A percentile compares a stretch with the other conserved stretches of the same genome.
These are phyloP conservation scores for Arge pagana DNA, from an alignment of 2,888 invertebrate genomes.

Conservation along the genomic window DNA sequence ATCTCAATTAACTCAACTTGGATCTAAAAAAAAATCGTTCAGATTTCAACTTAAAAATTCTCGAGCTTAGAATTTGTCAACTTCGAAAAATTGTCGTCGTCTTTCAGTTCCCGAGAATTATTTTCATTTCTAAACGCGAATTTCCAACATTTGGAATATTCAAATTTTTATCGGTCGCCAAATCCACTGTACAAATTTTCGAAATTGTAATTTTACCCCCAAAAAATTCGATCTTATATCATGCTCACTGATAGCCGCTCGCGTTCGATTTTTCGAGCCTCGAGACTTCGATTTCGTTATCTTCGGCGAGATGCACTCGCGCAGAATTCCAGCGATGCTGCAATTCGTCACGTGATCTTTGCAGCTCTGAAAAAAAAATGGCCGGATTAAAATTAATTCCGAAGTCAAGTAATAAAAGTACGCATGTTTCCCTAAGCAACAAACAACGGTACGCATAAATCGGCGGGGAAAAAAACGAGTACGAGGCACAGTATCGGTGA, in stretches of 20 bases:
- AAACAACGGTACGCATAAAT: too few relatives aligned
- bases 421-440: too few relatives aligned
- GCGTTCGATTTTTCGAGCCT: conserved; percentile 43
- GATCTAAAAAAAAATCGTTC: too few relatives aligned
- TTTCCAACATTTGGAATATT: too few relatives aligned
- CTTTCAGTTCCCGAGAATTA: too few relatives aligned
- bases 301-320: conserved; percentile 66
- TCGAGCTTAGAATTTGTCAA: too few relatives aligned
- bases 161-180: neutral
- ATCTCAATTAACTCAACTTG: too few relatives aligned
- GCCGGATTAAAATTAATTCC: conserved; percentile 16
- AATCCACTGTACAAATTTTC: conserved; percentile 4
- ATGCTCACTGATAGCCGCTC: conserved; percentile 42
- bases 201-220: conserved; percentile 11
- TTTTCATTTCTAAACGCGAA: too few relatives aligned
- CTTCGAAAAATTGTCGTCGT: too few relatives aligned
- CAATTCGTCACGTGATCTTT: conserved; percentile 63
- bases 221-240: conserved; percentile 14
- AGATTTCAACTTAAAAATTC: too few relatives aligned
- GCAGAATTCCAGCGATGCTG: conserved; percentile 64
- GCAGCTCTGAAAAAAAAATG: conserved; percentile 58
- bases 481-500: too few relatives aligned
- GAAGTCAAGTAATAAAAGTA: conserved; percentile 6
- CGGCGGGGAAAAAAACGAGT: too few relatives aligned
- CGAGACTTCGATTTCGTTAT: conserved; percentile 45